Percentiles rank a stretch among this genome's conserved stretches.
Conservation (phyloP, 2,113 vertebrate species). For the Otus sunia region DNA sequence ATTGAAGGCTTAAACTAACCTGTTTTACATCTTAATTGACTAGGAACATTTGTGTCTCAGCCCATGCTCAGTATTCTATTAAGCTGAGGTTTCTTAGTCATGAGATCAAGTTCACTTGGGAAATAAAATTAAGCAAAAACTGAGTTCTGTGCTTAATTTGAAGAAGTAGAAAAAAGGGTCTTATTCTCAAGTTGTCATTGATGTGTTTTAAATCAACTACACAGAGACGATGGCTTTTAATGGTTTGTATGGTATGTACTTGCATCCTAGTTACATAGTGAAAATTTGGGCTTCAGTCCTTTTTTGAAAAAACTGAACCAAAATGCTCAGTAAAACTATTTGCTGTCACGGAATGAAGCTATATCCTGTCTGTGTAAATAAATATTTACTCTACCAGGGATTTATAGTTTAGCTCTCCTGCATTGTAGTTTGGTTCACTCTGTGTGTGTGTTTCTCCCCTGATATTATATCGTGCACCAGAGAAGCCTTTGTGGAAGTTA, state of each 20-base stretch:
- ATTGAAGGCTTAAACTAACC: neutral
- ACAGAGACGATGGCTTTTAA: neutral
- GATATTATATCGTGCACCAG: neutral
- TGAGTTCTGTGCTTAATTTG: neutral
- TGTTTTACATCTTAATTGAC: neutral
- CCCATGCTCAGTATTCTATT: neutral
- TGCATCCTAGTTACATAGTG: neutral
- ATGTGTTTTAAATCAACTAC: neutral
- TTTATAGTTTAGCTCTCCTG: neutral
- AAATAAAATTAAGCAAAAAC: neutral
- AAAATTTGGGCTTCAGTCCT: neutral
- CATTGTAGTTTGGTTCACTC: neutral
- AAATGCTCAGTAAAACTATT: neutral
- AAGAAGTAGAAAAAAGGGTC: neutral
- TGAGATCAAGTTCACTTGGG: neutral
- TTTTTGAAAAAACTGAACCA: neutral
- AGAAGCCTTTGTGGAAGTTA: neutral
- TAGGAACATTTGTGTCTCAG: neutral
- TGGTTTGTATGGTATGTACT: neutral
- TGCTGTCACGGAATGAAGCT: neutral
- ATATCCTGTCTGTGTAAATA: neutral
- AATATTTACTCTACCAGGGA: neutral
- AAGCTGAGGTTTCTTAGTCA: neutral
- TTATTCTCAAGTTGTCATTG: neutral
- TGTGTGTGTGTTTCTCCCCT: neutral